Evolutionary conservation across 2,797 vertebrate genomes (phyloP).

Genomic region (Tapera naevia): DNA sequence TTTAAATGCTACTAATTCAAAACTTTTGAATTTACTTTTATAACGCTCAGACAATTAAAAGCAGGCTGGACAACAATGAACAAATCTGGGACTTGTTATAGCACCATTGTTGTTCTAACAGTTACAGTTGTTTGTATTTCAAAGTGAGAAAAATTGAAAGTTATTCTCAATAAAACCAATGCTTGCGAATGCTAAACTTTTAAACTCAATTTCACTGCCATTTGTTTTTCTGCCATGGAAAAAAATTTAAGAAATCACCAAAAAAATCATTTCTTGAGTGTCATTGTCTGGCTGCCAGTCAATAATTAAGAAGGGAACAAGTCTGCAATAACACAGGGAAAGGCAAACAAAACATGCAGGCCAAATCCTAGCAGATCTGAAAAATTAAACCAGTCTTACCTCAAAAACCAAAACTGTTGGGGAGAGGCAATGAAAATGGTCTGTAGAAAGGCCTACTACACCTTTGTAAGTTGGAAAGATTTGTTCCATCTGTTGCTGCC

Average conservation of each 20-base stretch:
- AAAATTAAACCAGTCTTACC: slow-evolving; percentile 11
- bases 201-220: slow-evolving; percentile 2
- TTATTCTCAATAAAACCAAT: slow-evolving; percentile 27
- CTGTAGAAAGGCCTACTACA: background rate
- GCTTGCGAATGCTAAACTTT: slow-evolving; percentile 10
- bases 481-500: background rate
- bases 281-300: slow-evolving; percentile 15
- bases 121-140: slow-evolving; percentile 32
- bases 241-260: background rate
- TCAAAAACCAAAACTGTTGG: background rate
- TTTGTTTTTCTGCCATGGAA: background rate
- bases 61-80: slow-evolving; percentile 31
- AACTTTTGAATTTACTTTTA: slow-evolving; percentile 55
- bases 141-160: slow-evolving; percentile 58
- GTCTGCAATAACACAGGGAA: slow-evolving; percentile 23
- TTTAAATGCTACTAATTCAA: slow-evolving; percentile 35
- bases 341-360: slow-evolving; percentile 1
- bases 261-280: background rate
- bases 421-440: background rate
- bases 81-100: slow-evolving; percentile 50
- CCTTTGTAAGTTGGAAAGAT: background rate
- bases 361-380: slow-evolving; percentile 27
- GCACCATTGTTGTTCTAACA: slow-evolving; percentile 29
- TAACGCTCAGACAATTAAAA: slow-evolving; percentile 44
- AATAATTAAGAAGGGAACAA: slow-evolving; percentile 27